Evolutionary conservation across 2,888 invertebrate genomes (phyloP), one percentile per base, ranked within the genome.

Genomic region (Erpobdella octoculata): DNA sequence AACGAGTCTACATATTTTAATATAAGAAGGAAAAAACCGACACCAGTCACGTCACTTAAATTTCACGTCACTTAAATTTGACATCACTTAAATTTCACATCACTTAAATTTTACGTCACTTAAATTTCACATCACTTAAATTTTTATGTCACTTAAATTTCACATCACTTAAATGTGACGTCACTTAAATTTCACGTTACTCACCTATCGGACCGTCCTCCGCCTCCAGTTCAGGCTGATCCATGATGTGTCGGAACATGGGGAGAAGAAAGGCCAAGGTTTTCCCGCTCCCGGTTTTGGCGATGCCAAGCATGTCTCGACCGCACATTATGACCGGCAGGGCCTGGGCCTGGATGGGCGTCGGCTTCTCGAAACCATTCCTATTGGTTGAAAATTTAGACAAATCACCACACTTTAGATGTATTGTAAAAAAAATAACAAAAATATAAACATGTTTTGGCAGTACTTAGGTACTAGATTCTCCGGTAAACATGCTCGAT

Each of bases 251-350:
- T 46, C 91, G 83, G 84, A 98, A 93, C 95, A 98, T 94, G 0
- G 98, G 98, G 73, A 99, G 84, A 73, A 99, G 88, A 84, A 99
- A 98, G 0, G 97, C 98, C 68, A 98, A 84, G 0, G 98, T 99
- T 86, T 98, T 99, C 38, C 98, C 98, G 80, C 94, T 94, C 61
- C 97, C 97, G 0, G 98, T 98, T 85, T 98, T 98, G 1, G 98
- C 98, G 81, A 99, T 98, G 71, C 97, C 97, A 80, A 98, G 98
- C 74, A 98, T 86, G 85, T 98, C 96, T 72, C 96, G 88, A n/a
- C 86, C 86, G 67, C 91, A 92, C 96, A 99, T 96, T 74, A 98
- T 92, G 35, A 93, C 92, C 25, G 87, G 86, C 79, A 98, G 92
- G 2, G 96, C 97, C 85, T 99, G 98, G 71, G 92, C 90, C 84